phyloP scores from a whole-genome alignment of 2,888 invertebrate species.

The Pammene fasciana region DNA sequence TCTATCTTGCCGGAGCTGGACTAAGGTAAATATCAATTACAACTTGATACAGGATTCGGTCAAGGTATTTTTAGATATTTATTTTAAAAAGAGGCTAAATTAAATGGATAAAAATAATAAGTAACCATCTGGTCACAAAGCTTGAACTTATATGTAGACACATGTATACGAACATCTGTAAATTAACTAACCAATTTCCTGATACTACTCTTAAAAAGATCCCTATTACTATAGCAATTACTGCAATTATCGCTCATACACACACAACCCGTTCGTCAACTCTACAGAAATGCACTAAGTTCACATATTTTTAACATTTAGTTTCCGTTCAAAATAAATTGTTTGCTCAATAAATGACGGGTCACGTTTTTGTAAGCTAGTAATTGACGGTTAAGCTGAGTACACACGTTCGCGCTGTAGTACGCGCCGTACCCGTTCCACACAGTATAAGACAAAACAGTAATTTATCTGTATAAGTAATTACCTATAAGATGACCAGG shows the following conservation, averaged over 20 bases:
- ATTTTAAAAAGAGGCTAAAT: no score
- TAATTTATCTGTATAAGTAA: background rate
- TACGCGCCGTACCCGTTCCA: background rate
- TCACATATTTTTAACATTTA: slow-evolving; percentile 21
- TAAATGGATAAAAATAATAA: no score
- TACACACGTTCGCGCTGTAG: slow-evolving; percentile 7
- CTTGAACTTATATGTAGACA: background rate
- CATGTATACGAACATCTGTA: background rate
- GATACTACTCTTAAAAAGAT: slow-evolving; percentile 6
- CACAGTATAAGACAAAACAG: background rate
- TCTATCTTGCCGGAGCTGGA: no score
- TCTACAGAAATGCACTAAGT: slow-evolving; percentile 25
- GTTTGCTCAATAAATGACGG: slow-evolving; percentile 29
- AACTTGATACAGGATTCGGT: no score
- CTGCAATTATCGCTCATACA: background rate
- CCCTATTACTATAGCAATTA: slow-evolving; percentile 7
- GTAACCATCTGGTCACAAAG: no score
- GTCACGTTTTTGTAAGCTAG: slow-evolving; percentile 25
- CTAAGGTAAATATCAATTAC: no score
- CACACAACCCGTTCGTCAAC: slow-evolving; percentile 14
- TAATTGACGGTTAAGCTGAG: slow-evolving; percentile 21
- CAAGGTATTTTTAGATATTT: no score
- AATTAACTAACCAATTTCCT: slow-evolving; percentile 1
- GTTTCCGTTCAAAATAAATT: slow-evolving; percentile 30
- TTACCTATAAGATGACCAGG: no score